Percentiles rank a stretch among this genome's conserved stretches.
Evolutionary conservation across 1,140 invertebrate genomes (phyloP).

Genomic region (Euschistus heros): DNA sequence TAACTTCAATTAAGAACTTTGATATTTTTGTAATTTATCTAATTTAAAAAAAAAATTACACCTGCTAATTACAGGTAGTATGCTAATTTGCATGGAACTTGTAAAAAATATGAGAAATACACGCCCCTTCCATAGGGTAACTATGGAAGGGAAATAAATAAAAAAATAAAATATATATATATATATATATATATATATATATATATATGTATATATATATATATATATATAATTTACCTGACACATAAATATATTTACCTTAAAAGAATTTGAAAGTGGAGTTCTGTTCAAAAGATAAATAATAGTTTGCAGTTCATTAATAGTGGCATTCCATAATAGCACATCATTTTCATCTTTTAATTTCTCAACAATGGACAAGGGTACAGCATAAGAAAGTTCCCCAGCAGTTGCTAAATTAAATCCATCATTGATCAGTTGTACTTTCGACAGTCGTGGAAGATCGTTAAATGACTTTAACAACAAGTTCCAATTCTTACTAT

Average conservation of each 20-base stretch:
- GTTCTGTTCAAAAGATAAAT: slow-evolving; percentile 60
- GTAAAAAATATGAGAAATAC: too few relatives aligned
- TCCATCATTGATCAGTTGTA: slow-evolving; percentile 80
- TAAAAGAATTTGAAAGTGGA: slow-evolving; percentile 58
- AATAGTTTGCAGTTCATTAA: slow-evolving; percentile 55
- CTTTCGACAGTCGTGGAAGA: slow-evolving; percentile 37
- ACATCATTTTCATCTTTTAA: slow-evolving; percentile 60
- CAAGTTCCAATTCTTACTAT: slow-evolving; percentile 53
- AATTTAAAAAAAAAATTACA: too few relatives aligned
- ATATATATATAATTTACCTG: not conserved
- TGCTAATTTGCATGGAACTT: too few relatives aligned
- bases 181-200: slow-evolving; percentile 1
- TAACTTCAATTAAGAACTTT: too few relatives aligned
- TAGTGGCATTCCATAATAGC: slow-evolving; percentile 67
- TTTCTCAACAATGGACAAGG: slow-evolving; percentile 63
- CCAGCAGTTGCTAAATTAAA: slow-evolving; percentile 65
- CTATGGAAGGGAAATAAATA: not conserved
- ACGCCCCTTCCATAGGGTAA: too few relatives aligned
- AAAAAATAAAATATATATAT: not conserved
- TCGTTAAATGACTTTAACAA: slow-evolving; percentile 41
- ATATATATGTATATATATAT: slow-evolving; percentile 1
- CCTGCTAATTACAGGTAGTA: too few relatives aligned
- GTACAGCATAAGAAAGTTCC: slow-evolving; percentile 50
- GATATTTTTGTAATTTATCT: too few relatives aligned
- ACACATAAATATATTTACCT: slow-evolving; percentile 41